Conservation (phyloP, 2,797 vertebrate genomes). For the Choloepus didactylus region DNA sequence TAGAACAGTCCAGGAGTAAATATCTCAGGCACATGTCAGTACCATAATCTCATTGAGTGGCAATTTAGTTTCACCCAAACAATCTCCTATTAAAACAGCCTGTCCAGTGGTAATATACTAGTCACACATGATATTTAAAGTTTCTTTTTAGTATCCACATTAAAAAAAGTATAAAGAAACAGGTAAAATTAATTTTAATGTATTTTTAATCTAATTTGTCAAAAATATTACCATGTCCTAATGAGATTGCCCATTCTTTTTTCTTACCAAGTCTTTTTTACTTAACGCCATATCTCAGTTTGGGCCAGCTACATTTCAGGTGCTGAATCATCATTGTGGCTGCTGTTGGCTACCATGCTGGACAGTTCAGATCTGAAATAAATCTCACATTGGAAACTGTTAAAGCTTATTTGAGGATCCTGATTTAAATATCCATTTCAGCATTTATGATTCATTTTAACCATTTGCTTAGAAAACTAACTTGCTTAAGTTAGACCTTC, state of each 20-base stretch:
- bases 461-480: conserved; percentile 31
- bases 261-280: not conserved
- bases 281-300: not conserved
- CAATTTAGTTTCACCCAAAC: not conserved
- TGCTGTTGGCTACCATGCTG: not conserved
- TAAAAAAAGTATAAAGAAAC: not conserved
- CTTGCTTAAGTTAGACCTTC: not conserved
- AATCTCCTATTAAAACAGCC: not conserved
- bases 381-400: conserved; percentile 42
- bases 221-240: conserved; percentile 18
- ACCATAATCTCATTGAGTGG: not conserved
- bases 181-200: conserved; percentile 56
- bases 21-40: not conserved
- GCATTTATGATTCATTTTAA: conserved; percentile 40
- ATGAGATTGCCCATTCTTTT: not conserved
- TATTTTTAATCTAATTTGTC: conserved; percentile 48
- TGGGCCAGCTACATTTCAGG: not conserved
- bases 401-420: not conserved
- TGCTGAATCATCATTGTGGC: not conserved
- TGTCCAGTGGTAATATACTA: not conserved
- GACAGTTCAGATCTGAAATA: not conserved
- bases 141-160: conserved; percentile 25
- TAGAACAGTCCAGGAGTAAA: not conserved
- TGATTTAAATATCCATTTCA: not conserved
- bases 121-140: not conserved